Conservation (phyloP, 2,888 invertebrate genomes). For the Crossocerus cetratus region DNA sequence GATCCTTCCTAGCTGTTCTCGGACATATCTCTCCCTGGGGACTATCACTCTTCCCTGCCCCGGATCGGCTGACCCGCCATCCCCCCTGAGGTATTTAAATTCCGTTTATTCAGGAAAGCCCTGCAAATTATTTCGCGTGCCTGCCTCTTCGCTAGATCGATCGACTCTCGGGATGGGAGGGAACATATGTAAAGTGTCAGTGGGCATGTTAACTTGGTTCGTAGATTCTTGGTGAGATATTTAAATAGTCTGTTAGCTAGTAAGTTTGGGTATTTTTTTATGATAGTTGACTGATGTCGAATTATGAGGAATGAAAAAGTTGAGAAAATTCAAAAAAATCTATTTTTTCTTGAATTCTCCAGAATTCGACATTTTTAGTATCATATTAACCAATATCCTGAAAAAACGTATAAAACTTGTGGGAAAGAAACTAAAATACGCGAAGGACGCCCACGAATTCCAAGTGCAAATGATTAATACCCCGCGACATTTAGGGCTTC, state of each 20-base stretch:
- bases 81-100: slow-evolving; percentile 63
- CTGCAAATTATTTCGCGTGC: slow-evolving; percentile 41
- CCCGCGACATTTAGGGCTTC: too few relatives aligned
- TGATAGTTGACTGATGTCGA: too few relatives aligned
- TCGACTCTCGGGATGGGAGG: neutral
- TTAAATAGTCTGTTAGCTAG: neutral
- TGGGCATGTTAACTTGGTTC: neutral
- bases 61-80: slow-evolving; percentile 25
- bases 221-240: neutral
- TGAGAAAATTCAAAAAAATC: too few relatives aligned
- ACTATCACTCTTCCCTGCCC: slow-evolving; percentile 59
- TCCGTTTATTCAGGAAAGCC: slow-evolving; percentile 52
- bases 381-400: too few relatives aligned
- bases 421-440: too few relatives aligned
- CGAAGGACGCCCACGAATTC: too few relatives aligned
- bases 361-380: too few relatives aligned
- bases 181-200: neutral
- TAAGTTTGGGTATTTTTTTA: neutral
- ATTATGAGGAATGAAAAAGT: neutral
- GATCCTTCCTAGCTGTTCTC: slow-evolving; percentile 58
- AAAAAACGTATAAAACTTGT: too few relatives aligned
- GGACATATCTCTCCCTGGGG: slow-evolving; percentile 64
- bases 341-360: too few relatives aligned
- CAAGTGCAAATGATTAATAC: too few relatives aligned
- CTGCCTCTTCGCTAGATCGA: neutral